A percentile compares a stretch with the other conserved stretches of the same genome.
These are phyloP conservation scores for Mycetomoellerius zeteki DNA, from an alignment of 1,140 invertebrate genomes.

Conservation along the genomic window DNA sequence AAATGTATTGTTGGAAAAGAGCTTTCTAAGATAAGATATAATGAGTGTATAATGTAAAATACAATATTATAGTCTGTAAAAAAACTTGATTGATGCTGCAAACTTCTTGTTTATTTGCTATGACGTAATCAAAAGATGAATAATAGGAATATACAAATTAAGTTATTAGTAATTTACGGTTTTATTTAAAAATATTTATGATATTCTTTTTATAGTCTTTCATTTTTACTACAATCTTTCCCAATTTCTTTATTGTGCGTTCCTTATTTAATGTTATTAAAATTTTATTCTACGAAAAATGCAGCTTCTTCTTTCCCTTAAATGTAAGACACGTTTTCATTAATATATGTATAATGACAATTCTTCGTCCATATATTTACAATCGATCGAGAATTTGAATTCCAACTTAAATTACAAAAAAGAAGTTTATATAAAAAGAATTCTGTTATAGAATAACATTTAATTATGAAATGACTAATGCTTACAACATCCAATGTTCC, in stretches of 20 bases:
- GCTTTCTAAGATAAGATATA: no score
- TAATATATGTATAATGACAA: not conserved
- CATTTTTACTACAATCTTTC: not conserved
- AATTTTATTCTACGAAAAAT: not conserved
- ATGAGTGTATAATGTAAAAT: no score
- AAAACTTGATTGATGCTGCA: no score
- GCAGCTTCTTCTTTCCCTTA: not conserved
- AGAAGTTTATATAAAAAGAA: not conserved
- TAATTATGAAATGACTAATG: not conserved
- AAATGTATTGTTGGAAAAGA: no score
- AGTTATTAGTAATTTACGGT: not conserved
- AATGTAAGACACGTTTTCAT: not conserved
- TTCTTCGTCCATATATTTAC: not conserved
- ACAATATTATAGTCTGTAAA: no score
- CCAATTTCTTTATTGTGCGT: no score
- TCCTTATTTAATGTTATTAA: not conserved
- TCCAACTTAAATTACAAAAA: not conserved
- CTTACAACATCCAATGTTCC: not conserved
- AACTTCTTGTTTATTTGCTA: no score
- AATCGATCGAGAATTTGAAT: not conserved
- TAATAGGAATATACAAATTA: no score
- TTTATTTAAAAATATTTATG: not conserved
- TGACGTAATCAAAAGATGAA: no score
- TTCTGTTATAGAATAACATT: not conserved
- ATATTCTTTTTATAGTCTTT: not conserved